phyloP scores from a whole-genome alignment of 2,113 vertebrate species.

The Ivindomyrus marchei region DNA sequence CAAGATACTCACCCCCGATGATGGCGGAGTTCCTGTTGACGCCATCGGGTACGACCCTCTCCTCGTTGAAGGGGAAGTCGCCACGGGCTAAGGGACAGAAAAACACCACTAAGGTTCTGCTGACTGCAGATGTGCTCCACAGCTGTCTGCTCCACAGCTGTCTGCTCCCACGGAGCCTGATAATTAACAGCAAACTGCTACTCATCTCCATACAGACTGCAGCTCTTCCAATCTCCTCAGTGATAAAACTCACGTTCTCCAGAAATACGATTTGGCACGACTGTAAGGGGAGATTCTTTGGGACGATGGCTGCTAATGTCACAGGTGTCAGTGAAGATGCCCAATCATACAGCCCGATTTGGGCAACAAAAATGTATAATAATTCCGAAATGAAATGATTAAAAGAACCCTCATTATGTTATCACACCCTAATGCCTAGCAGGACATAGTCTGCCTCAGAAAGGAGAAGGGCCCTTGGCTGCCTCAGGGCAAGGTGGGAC shows the following conservation, averaged over 20 bases:
- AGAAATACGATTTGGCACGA: background rate
- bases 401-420: background rate
- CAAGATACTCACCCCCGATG: conserved; percentile 72
- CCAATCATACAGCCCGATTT: background rate
- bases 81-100: conserved; percentile 64
- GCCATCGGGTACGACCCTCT: conserved; percentile 68
- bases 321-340: background rate
- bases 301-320: background rate
- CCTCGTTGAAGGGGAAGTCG: conserved; percentile 78
- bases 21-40: conserved; percentile 88
- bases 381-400: background rate
- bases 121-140: background rate
- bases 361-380: background rate
- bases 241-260: background rate
- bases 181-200: background rate
- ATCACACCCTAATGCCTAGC: background rate
- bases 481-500: too few species aligned
- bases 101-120: background rate
- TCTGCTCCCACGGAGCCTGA: background rate
- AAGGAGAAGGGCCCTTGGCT: too few species aligned
- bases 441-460: too few species aligned
- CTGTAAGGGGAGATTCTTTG: background rate
- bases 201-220: background rate
- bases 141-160: background rate
- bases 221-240: background rate